These are phyloP conservation scores for Ciona savignyi DNA, from an alignment of 23 tunicate genomes.

Conservation along the genomic window DNA sequence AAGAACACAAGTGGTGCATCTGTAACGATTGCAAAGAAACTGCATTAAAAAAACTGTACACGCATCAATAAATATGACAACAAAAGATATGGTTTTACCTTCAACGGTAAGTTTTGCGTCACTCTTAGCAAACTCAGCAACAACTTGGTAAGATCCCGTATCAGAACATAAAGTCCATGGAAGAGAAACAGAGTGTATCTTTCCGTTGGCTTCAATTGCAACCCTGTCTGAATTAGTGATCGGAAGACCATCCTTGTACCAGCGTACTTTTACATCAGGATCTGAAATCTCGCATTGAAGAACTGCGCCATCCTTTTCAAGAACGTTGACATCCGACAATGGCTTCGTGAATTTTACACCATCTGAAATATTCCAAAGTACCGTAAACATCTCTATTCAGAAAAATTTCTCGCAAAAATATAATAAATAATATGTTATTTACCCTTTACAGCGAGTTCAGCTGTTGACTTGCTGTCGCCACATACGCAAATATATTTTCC, in stretches of 20 bases:
- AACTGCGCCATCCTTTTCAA: conserved; percentile 43
- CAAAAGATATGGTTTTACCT: too few relatives aligned
- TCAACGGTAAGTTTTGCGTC: conserved; percentile 36
- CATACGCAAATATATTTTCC: conserved; percentile 69
- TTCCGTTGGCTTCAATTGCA: conserved; percentile 22
- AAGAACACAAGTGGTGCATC: conserved; percentile 55
- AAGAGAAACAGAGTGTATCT: conserved; percentile 30
- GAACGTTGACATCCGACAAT: conserved; percentile 21
- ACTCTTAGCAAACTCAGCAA: conserved; percentile 61
- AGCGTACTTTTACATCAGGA: conserved; percentile 33
- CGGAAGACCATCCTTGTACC: conserved; percentile 73
- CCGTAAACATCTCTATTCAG: neutral
- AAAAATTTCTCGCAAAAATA: neutral
- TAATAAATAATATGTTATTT: too few relatives aligned
- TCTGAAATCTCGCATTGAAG: conserved; percentile 60
- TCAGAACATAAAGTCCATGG: conserved; percentile 45
- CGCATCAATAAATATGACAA: neutral
- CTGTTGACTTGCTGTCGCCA: conserved; percentile 39
- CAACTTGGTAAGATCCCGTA: conserved; percentile 53
- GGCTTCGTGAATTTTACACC: conserved; percentile 49
- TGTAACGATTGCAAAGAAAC: conserved; percentile 18
- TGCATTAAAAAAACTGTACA: neutral
- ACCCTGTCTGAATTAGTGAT: conserved; percentile 28
- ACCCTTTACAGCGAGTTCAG: conserved; percentile 68
- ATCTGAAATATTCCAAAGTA: conserved; percentile 32